These are phyloP conservation scores for Rhinogobius similis DNA, from an alignment of 2,113 vertebrate species.

Conservation along the genomic window DNA sequence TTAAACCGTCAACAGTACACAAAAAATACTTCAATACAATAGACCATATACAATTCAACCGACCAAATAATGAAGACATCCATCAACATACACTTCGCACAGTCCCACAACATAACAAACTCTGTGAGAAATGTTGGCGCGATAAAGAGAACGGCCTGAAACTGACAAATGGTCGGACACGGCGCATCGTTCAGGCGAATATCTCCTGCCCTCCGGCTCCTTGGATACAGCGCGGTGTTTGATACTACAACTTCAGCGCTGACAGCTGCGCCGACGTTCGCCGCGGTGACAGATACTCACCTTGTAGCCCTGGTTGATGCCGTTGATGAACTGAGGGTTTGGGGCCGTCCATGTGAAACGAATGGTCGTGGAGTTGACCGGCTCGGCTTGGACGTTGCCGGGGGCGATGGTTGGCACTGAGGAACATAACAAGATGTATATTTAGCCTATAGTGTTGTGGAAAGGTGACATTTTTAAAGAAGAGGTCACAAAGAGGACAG, in stretches of 20 bases:
- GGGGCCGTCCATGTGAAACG: slow-evolving; percentile 94
- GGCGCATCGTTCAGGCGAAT: slow-evolving; percentile 47
- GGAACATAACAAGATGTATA: background rate
- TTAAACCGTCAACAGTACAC: slow-evolving; percentile 13
- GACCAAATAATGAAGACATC: slow-evolving; percentile 62
- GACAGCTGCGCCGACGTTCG: slow-evolving; percentile 47
- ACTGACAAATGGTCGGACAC: slow-evolving; percentile 47
- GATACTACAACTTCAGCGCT: slow-evolving; percentile 33
- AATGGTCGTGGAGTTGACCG: slow-evolving; percentile 93
- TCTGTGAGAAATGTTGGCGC: slow-evolving; percentile 32
- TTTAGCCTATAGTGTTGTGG: background rate
- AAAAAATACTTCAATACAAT: slow-evolving; percentile 23
- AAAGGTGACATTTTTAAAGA: background rate
- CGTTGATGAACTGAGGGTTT: slow-evolving; percentile 98
- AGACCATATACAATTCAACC: slow-evolving; percentile 27
- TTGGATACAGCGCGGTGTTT: slow-evolving; percentile 25
- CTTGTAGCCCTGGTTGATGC: slow-evolving; percentile 99
- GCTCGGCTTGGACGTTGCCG: slow-evolving; percentile 87
- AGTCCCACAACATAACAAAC: slow-evolving; percentile 43
- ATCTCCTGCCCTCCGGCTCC: slow-evolving; percentile 39
- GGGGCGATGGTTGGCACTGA: slow-evolving; percentile 95
- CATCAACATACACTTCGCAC: slow-evolving; percentile 33
- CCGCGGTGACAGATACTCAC: slow-evolving; percentile 65
- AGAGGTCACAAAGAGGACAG: background rate
- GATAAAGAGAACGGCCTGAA: slow-evolving; percentile 52